phyloP scores from a whole-genome alignment of 2,888 invertebrate species.

The Carcina quercana region DNA sequence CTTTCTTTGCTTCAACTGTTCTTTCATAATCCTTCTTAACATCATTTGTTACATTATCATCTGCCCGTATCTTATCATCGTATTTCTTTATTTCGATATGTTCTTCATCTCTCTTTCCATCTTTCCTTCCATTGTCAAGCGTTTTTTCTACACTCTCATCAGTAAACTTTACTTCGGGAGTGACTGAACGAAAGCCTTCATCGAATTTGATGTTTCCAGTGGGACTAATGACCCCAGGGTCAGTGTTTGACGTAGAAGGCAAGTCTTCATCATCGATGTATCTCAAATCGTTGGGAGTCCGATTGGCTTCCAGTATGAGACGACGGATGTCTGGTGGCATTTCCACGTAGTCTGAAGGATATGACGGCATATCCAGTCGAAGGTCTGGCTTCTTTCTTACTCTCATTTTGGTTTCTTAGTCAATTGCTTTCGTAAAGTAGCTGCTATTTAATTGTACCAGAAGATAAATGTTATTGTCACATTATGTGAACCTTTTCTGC shows the following conservation, averaged over 20 bases:
- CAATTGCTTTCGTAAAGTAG: not conserved
- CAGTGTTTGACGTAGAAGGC: constrained; percentile 6
- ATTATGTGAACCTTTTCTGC: too few relatives aligned
- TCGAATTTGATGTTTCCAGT: constrained; percentile 1
- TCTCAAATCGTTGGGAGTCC: constrained; percentile 25
- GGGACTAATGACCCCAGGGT: constrained; percentile 18
- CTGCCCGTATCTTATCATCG: too few relatives aligned
- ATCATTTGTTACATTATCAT: constrained; percentile 12
- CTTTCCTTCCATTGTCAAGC: constrained; percentile 1
- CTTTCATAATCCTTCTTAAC: constrained; percentile 7
- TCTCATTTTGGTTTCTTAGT: constrained; percentile 17
- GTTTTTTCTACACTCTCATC: constrained; percentile 19
- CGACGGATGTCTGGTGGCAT: constrained; percentile 48
- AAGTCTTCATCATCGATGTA: constrained; percentile 31
- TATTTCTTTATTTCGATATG: too few relatives aligned
- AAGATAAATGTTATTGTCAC: too few relatives aligned
- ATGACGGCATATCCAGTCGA: constrained; percentile 46
- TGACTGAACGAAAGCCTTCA: constrained; percentile 27
- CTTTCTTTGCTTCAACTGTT: constrained; percentile 1
- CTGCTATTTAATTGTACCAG: too few relatives aligned
- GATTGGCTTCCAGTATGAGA: constrained; percentile 32
- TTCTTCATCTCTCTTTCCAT: not conserved
- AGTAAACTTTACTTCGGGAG: constrained; percentile 51
- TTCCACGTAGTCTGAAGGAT: constrained; percentile 55
- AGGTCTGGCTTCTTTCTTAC: constrained; percentile 53